phyloP scores from a whole-genome alignment of 2,113 vertebrate genomes.

The Atractosteus spatula region DNA sequence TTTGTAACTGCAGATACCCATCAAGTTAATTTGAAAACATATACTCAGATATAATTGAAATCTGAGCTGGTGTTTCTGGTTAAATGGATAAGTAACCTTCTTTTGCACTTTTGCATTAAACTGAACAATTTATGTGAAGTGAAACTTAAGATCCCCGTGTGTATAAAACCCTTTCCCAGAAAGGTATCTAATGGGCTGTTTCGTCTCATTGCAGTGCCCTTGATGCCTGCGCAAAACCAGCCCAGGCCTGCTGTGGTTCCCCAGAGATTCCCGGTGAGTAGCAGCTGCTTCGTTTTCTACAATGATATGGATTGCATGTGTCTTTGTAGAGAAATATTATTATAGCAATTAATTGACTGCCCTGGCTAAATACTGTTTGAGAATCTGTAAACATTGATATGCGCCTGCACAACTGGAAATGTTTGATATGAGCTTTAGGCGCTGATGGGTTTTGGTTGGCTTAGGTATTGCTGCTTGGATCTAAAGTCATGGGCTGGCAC shows the following conservation, averaged over 20 bases:
- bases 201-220: constrained; percentile 82
- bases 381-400: constrained; percentile 79
- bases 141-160: too few species aligned
- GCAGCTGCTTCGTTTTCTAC: constrained; percentile 68
- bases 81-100: too few species aligned
- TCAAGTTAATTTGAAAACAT: too few species aligned
- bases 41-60: too few species aligned
- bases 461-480: constrained; percentile 71
- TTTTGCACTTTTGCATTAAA: too few species aligned
- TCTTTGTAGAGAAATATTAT: constrained; percentile 71
- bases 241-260: constrained; percentile 89
- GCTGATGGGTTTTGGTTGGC: constrained; percentile 61
- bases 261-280: constrained; percentile 97
- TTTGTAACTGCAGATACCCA: too few species aligned
- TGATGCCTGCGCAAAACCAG: constrained; percentile 91
- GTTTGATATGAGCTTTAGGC: constrained; percentile 80
- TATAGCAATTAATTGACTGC: constrained; percentile 67
- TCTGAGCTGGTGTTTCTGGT: too few species aligned
- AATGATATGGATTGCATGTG: constrained; percentile 59
- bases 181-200: constrained; percentile 27
- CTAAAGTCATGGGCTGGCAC: constrained; percentile 57
- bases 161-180: background rate
- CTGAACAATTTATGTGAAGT: too few species aligned
- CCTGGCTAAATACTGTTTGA: constrained; percentile 69
- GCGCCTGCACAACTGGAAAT: constrained; percentile 73